phyloP scores from a whole-genome alignment of 2,888 invertebrate species.

The Drosophila putrida region DNA sequence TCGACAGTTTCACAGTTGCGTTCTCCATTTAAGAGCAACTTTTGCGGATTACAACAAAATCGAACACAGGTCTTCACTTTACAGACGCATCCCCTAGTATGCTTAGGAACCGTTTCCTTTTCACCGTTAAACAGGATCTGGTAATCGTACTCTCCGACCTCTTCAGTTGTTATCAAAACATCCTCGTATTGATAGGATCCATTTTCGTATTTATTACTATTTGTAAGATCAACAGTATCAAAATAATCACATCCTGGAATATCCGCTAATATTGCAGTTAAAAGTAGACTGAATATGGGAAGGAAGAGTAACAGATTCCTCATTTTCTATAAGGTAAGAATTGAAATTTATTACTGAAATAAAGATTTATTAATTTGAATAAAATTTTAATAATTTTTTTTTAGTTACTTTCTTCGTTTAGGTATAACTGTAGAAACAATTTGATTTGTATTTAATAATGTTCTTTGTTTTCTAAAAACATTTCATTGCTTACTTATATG shows the following conservation, averaged over 20 bases:
- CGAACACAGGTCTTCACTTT: constrained; percentile 13
- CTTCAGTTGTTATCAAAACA: constrained; percentile 51
- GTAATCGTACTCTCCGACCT: constrained; percentile 53
- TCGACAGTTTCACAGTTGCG: constrained; percentile 3
- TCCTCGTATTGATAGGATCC: constrained; percentile 62
- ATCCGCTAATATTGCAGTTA: constrained; percentile 85
- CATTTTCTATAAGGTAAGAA: not conserved
- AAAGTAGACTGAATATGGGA: not conserved
- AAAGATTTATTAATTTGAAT: not conserved
- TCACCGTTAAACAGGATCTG: constrained; percentile 18
- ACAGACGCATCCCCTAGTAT: constrained; percentile 59
- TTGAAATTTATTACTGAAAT: not conserved
- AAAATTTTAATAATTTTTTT: no score
- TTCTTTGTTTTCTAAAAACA: no score
- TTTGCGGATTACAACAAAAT: constrained; percentile 23
- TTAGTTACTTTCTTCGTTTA: no score
- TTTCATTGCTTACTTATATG: not conserved
- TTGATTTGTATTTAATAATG: no score
- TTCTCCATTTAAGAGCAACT: not conserved
- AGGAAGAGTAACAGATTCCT: not conserved
- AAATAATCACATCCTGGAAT: constrained; percentile 49
- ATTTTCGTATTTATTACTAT: constrained; percentile 34
- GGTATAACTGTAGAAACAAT: no score
- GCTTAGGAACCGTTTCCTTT: constrained; percentile 20
- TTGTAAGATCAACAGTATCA: constrained; percentile 61